Evolutionary conservation across 2,888 invertebrate species (phyloP).

Genomic region (Drosophila greeni): DNA sequence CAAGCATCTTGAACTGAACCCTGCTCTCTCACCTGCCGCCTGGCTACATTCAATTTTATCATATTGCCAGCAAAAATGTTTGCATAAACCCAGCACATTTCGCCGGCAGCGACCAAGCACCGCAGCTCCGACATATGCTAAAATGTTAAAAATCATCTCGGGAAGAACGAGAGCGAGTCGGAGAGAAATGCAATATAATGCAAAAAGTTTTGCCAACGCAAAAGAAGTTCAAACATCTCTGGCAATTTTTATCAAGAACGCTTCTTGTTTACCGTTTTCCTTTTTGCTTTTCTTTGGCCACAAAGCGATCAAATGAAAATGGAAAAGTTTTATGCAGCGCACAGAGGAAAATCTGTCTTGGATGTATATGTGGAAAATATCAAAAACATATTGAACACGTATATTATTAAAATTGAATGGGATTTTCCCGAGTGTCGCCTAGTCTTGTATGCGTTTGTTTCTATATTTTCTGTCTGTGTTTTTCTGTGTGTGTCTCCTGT

Average conservation of each 20-base stretch:
- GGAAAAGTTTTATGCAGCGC: constrained; percentile 49
- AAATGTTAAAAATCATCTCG: constrained; percentile 58
- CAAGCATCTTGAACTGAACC: constrained; percentile 1
- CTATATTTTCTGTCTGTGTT: constrained; percentile 19
- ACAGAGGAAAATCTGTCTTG: constrained; percentile 8
- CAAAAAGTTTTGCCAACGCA: constrained; percentile 50
- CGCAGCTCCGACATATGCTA: constrained; percentile 46
- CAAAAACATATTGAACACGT: not conserved
- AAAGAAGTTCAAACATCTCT: constrained; percentile 48
- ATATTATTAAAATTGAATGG: not conserved
- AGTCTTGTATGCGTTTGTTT: constrained; percentile 10
- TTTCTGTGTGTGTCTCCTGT: constrained; percentile 28
- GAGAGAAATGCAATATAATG: constrained; percentile 59
- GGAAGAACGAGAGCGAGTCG: constrained; percentile 16
- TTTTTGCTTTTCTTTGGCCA: constrained; percentile 25
- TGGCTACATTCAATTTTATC: constrained; percentile 66
- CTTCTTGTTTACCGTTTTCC: constrained; percentile 36
- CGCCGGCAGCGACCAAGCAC: constrained; percentile 48
- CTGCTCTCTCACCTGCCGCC: constrained; percentile 5
- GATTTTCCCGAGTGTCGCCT: constrained; percentile 7
- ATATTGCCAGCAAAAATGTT: constrained; percentile 65
- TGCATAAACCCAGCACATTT: constrained; percentile 60
- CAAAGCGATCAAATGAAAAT: constrained; percentile 49
- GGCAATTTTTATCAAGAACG: constrained; percentile 48
- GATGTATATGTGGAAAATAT: not conserved